Percentiles rank a stretch among this genome's conserved stretches.
These are phyloP conservation scores for Craseonycteris thonglongyai DNA, from an alignment of 2,113 vertebrate genomes.

Conservation along the genomic window DNA sequence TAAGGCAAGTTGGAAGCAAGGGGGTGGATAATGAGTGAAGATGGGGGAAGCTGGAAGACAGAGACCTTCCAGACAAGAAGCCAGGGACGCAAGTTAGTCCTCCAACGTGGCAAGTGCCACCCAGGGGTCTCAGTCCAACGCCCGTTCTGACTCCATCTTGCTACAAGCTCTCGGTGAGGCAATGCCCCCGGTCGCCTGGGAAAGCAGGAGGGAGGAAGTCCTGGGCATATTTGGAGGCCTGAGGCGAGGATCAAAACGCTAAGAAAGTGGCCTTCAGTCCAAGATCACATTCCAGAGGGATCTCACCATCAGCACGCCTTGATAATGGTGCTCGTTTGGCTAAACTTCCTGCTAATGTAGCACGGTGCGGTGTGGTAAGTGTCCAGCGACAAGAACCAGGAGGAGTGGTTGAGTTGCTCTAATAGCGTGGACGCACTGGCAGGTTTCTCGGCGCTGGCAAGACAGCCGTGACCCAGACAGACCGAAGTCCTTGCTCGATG, in stretches of 20 bases:
- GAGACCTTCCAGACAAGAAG: not conserved
- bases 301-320: not conserved
- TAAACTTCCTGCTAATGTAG: not conserved
- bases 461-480: too few species aligned
- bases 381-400: not conserved
- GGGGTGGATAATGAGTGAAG: not conserved
- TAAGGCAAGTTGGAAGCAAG: not conserved
- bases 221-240: not conserved
- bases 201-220: not conserved
- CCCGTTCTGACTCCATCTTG: not conserved
- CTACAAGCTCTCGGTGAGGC: not conserved
- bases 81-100: not conserved
- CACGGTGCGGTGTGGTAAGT: not conserved
- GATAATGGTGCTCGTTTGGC: not conserved
- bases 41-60: not conserved
- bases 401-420: not conserved
- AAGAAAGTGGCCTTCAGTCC: not conserved
- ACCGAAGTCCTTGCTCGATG: not conserved
- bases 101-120: rapidly evolving
- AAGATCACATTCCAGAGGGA: not conserved
- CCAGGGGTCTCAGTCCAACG: rapidly evolving
- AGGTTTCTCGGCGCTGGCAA: not conserved
- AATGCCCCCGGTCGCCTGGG: rapidly evolving
- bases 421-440: rapidly evolving
- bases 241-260: not conserved